phyloP scores from a whole-genome alignment of 2,888 invertebrate species.

The Bembecia ichneumoniformis region DNA sequence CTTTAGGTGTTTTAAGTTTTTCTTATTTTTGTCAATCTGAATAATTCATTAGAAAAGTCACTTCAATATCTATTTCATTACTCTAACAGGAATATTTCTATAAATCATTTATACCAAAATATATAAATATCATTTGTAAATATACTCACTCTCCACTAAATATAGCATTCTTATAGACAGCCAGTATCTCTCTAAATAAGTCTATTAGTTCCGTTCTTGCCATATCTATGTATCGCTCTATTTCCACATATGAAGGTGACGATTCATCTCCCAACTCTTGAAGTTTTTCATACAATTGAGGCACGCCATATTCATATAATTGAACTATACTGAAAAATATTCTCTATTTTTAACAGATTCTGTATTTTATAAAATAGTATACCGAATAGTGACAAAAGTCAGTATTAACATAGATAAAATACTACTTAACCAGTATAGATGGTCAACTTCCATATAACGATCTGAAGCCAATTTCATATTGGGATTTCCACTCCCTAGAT shows the following conservation, averaged over 20 bases:
- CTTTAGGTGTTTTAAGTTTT: too few relatives aligned
- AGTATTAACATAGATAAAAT: too few relatives aligned
- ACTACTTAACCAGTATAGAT: too few relatives aligned
- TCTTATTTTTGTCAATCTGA: too few relatives aligned
- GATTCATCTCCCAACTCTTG: slow-evolving; percentile 54
- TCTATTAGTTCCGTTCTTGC: slow-evolving; percentile 61
- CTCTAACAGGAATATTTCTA: too few relatives aligned
- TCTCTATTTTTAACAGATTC: slow-evolving; percentile 17
- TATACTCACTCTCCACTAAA: slow-evolving; percentile 55
- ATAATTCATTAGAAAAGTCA: too few relatives aligned
- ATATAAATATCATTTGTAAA: neutral
- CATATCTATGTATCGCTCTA: slow-evolving; percentile 57
- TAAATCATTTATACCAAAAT: too few relatives aligned
- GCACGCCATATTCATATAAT: slow-evolving; percentile 83
- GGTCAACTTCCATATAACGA: too few relatives aligned
- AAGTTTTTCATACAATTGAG: slow-evolving; percentile 77
- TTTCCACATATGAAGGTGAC: slow-evolving; percentile 37
- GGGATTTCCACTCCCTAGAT: too few relatives aligned
- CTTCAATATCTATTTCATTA: too few relatives aligned
- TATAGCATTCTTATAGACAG: slow-evolving; percentile 48
- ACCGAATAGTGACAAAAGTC: too few relatives aligned
- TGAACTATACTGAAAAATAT: slow-evolving; percentile 75
- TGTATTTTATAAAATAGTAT: slow-evolving; percentile 2
- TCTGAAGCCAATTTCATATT: too few relatives aligned
- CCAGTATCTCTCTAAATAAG: slow-evolving; percentile 50